Percentiles rank a stretch among this genome's conserved stretches.
Conservation (phyloP, 2,797 vertebrate genomes). For the Anguilla pacifica region DNA sequence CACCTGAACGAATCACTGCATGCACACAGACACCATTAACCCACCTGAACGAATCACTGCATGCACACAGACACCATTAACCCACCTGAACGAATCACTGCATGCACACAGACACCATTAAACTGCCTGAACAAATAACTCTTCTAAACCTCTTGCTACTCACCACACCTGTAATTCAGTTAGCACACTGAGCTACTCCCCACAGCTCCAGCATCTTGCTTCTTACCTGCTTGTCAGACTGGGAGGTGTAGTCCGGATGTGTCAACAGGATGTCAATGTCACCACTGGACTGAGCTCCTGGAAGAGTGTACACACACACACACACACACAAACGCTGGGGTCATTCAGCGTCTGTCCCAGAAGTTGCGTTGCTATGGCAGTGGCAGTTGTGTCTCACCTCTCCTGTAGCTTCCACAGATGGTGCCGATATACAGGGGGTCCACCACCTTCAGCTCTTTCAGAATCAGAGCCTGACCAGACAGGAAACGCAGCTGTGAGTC, state of each 20-base stretch:
- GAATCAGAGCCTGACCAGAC: constrained; percentile 77
- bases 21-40: too few relatives aligned
- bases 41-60: too few relatives aligned
- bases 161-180: too few relatives aligned
- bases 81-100: too few relatives aligned
- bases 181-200: too few relatives aligned
- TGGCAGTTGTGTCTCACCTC: constrained; percentile 75
- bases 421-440: constrained; percentile 88
- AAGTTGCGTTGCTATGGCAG: not conserved
- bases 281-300: constrained; percentile 93
- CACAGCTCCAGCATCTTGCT: not conserved
- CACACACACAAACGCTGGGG: not conserved
- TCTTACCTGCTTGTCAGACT: constrained; percentile 85
- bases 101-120: not conserved
- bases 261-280: constrained; percentile 98
- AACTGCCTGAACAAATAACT: too few relatives aligned
- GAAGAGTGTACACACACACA: not conserved
- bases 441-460: constrained; percentile 77
- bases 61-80: not conserved
- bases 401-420: constrained; percentile 95
- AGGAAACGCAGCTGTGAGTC: not conserved
- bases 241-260: constrained; percentile 88
- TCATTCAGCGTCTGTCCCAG: not conserved
- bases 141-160: too few relatives aligned
- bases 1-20: too few relatives aligned